Evolutionary conservation across 2,113 vertebrate species (phyloP), one percentile per base, ranked within the genome.

Genomic region (Lepidothrix coronata): DNA sequence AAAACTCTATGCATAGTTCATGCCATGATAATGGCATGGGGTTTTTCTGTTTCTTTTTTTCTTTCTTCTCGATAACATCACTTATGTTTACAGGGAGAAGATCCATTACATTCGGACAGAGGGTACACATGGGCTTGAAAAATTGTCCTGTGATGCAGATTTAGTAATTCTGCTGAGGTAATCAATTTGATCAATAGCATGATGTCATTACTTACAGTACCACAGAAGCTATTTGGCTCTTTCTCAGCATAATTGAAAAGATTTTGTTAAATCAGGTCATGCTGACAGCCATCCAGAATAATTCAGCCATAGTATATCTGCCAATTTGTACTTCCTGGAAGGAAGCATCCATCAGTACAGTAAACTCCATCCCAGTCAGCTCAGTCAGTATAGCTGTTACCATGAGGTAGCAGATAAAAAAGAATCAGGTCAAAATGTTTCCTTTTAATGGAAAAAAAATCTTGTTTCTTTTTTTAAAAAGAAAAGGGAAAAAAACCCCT

Each of bases 51-150:
- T 20, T 44, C 55, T 61, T 19, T 41, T 91, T 25, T 66, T 23
- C 22, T 9, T 78, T 66, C 8, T 46, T 90, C 28, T 86, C 73
- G 68, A 1, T 80, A 33, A 41, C 81, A 27, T 72, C 31, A 15
- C 59, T 92, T 83, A 28, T 49, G 37, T 96, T 96, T 93, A 59
- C 95, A 99, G 99, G 98, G 99, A 99, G 98, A 99, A 99, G 97
- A 99, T 99, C 94, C 99, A 99, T 98, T 99, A 99, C 95, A 99
- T 99, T 95, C 98, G 99, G 71, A 99, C 98, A 35, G 99, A 99
- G 96, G 99, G 99, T 31, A 98, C 98, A 73, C 98, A 99, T 48
- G 99, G 99, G 14, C 98, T 99, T 93, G 99, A 99, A 97, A 99
- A 99, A 95, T 95, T 99, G 93, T 99, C 99, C 5, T 99, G 99